Conservation (phyloP, 37 sponge, comb jelly and placozoan species). For the Beroe ovata region DNA sequence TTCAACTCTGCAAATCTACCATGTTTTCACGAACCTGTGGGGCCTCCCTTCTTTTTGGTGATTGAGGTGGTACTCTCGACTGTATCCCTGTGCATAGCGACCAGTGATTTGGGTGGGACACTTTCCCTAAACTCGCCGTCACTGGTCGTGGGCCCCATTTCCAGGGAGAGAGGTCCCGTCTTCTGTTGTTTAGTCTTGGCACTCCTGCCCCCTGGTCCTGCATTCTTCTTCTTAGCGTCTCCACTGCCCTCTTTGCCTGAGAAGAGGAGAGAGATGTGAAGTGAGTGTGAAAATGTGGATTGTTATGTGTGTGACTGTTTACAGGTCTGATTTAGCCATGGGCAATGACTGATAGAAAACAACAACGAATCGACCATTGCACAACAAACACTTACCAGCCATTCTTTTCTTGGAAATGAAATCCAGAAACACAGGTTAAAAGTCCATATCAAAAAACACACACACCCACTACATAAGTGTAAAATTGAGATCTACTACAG, state of each 20-base stretch:
- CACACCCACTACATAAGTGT: too few relatives aligned
- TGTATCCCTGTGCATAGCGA: conserved; percentile 48
- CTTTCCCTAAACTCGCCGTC: conserved; percentile 43
- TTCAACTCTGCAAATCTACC: too few relatives aligned
- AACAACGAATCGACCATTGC: too few relatives aligned
- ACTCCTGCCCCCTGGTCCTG: not conserved
- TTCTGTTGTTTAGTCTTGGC: conserved; percentile 10
- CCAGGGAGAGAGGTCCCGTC: not conserved
- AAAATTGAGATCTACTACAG: too few relatives aligned
- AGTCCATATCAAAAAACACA: too few relatives aligned
- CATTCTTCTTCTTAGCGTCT: conserved; percentile 5
- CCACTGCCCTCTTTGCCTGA: conserved; percentile 12
- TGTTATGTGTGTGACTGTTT: not conserved
- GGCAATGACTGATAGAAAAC: too few relatives aligned
- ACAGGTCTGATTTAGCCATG: not conserved
- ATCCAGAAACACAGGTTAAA: too few relatives aligned
- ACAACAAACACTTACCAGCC: too few relatives aligned
- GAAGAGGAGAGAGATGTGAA: too few relatives aligned
- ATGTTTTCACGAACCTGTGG: not conserved
- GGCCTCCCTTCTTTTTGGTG: conserved; percentile 17
- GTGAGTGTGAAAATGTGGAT: too few relatives aligned
- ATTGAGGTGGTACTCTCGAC: conserved; percentile 31
- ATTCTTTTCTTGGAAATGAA: too few relatives aligned
- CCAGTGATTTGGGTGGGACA: conserved; percentile 31
- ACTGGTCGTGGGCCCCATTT: not conserved